Evolutionary conservation across 2,797 vertebrate genomes (phyloP).

Genomic region (Natrix natrix): DNA sequence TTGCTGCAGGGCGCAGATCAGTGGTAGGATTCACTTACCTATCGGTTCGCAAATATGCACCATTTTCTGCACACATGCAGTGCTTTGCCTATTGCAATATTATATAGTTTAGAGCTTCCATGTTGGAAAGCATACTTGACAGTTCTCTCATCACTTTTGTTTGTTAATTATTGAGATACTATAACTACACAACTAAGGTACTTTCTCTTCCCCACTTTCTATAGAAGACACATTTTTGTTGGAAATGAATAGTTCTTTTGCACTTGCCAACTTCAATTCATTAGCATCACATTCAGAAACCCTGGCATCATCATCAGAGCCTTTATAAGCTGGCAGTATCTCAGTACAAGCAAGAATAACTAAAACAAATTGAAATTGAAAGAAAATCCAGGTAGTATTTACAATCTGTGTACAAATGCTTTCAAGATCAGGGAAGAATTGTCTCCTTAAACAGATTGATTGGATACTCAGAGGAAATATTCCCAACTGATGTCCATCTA

Average conservation of each 20-base stretch:
- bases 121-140: not conserved
- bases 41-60: too few relatives aligned
- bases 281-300: not conserved
- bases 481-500: not conserved
- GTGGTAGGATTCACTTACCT: too few relatives aligned
- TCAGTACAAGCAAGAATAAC: not conserved
- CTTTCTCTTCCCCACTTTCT: not conserved
- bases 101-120: not conserved
- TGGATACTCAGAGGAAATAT: not conserved
- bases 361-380: not conserved
- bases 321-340: not conserved
- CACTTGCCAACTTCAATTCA: constrained; percentile 4
- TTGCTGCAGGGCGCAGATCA: not conserved
- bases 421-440: not conserved
- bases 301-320: not conserved
- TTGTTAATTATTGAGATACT: not conserved
- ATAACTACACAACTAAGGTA: not conserved
- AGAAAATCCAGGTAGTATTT: constrained; percentile 2
- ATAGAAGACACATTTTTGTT: not conserved
- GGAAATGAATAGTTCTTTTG: not conserved
- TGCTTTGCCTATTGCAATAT: not conserved
- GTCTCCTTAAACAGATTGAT: not conserved
- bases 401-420: not conserved
- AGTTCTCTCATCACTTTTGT: not conserved
- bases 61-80: too few relatives aligned